phyloP scores from a whole-genome alignment of 2,113 vertebrate genomes.

The Malaclemys terrapin region DNA sequence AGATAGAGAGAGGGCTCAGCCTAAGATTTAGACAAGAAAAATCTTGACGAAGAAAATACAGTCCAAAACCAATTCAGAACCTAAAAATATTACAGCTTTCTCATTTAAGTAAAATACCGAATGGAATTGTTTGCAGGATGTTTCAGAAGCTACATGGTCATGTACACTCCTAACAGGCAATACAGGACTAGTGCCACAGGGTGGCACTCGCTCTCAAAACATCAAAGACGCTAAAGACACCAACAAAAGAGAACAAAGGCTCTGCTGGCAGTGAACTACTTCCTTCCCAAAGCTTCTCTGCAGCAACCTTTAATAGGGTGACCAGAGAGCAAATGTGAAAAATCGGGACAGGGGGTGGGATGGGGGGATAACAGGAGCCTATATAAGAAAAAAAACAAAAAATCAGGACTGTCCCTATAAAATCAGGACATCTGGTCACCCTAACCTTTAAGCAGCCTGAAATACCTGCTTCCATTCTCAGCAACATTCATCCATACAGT shows the following conservation, averaged over 20 bases:
- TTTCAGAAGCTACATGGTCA: neutral
- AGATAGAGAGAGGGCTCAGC: neutral
- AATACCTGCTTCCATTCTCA: neutral
- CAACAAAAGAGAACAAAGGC: constrained; percentile 52
- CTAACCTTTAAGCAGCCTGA: neutral
- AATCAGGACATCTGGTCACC: too few species aligned
- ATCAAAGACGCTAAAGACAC: neutral
- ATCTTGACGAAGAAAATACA: neutral
- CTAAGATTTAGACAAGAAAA: neutral
- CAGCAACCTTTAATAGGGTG: neutral
- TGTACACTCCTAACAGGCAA: neutral
- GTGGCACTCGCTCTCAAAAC: constrained; percentile 62
- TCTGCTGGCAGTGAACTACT: constrained; percentile 27
- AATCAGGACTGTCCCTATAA: too few species aligned
- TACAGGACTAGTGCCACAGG: constrained; percentile 48
- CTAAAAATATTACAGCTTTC: rapidly evolving
- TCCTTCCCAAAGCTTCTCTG: constrained; percentile 7
- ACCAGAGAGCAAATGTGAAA: too few species aligned
- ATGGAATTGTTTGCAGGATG: rapidly evolving
- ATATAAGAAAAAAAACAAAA: too few species aligned
- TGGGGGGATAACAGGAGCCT: too few species aligned
- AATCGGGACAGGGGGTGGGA: too few species aligned
- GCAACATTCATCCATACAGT: neutral
- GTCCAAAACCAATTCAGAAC: neutral
- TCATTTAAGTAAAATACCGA: neutral